Percentiles rank a stretch among this genome's conserved stretches.
phyloP scores from a whole-genome alignment of 2,888 invertebrate species.

The Nymphalis polychloros region DNA sequence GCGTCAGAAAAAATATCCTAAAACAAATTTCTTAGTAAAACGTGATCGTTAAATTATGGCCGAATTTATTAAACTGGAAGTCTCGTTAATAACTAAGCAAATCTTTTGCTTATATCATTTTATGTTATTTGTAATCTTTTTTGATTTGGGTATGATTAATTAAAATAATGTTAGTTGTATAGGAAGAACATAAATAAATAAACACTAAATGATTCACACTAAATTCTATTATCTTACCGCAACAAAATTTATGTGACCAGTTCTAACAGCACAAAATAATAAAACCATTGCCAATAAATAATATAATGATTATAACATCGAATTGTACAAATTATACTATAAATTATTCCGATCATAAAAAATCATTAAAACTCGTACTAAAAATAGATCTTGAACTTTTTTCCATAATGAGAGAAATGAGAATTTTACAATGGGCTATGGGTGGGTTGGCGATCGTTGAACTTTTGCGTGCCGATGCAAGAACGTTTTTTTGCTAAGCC shows the following conservation, averaged over 20 bases:
- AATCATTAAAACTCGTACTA: not conserved
- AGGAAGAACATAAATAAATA: not conserved
- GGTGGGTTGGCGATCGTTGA: conserved; percentile 60
- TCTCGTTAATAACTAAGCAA: too few relatives aligned
- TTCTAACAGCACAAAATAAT: too few relatives aligned
- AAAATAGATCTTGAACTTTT: conserved; percentile 21
- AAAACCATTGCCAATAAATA: too few relatives aligned
- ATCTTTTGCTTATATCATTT: not conserved
- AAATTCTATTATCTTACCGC: too few relatives aligned
- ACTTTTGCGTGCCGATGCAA: conserved; percentile 57
- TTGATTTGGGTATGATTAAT: too few relatives aligned
- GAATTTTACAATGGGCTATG: conserved; percentile 51
- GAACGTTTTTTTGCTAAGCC: conserved; percentile 70
- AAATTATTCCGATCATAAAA: not conserved
- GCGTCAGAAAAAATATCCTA: not conserved
- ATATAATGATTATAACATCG: too few relatives aligned
- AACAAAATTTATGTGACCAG: too few relatives aligned
- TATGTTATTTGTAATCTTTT: not conserved
- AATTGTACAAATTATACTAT: too few relatives aligned
- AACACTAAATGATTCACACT: too few relatives aligned
- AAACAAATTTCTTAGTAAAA: not conserved
- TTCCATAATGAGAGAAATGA: conserved; percentile 36
- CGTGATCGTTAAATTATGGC: not conserved
- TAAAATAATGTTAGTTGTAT: not conserved
- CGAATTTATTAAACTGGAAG: not conserved